Percentiles rank a stretch among this genome's conserved stretches.
Evolutionary conservation across 2,113 vertebrate species (phyloP).

Genomic region (Rhynchopsitta pachyrhyncha): DNA sequence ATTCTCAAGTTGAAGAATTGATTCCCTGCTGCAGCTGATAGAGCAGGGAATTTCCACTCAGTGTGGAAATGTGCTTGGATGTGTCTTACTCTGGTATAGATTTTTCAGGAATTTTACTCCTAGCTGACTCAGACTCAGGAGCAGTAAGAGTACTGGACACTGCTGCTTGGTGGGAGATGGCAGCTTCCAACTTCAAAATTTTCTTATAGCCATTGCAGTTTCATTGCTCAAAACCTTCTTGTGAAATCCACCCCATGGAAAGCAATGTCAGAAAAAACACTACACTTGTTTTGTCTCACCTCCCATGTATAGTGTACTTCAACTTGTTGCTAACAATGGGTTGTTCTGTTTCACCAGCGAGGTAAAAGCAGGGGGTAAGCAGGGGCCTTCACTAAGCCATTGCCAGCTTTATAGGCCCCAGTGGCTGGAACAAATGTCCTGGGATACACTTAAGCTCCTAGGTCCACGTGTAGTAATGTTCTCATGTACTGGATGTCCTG

Average conservation of each 20-base stretch:
- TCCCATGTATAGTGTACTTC: not conserved
- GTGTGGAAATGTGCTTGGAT: not conserved
- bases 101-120: not conserved
- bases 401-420: not conserved
- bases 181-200: not conserved
- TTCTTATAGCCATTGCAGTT: not conserved
- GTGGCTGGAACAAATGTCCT: not conserved
- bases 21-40: not conserved
- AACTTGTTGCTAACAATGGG: rapidly evolving
- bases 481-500: not conserved
- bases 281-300: not conserved
- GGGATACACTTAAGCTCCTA: not conserved
- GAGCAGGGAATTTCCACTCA: not conserved
- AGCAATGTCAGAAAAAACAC: not conserved
- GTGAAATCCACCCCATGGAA: not conserved
- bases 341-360: not conserved
- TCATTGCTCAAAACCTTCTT: not conserved
- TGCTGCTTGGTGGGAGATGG: not conserved
- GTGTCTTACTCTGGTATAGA: not conserved
- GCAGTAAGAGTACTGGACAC: not conserved
- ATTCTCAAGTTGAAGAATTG: not conserved
- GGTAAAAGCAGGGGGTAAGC: not conserved
- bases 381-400: not conserved
- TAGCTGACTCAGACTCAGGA: not conserved
- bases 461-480: not conserved